Base-by-base conservation (phyloP, 2,113 vertebrate species). In the Myodes glareolus region DNA sequence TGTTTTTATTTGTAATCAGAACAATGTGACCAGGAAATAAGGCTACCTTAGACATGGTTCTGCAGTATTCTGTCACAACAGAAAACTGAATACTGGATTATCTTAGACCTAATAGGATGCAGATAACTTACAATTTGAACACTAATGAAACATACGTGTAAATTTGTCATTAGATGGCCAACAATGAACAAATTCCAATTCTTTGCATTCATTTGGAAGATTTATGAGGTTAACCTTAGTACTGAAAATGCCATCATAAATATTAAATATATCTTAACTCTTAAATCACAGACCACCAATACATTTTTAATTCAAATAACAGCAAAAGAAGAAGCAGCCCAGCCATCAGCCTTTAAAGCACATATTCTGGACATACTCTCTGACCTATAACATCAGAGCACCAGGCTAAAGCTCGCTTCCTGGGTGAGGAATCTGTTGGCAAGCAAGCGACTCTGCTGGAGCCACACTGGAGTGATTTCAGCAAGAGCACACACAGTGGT, bases 221-320 rank as follows among this genome's bases (percentile, higher is more conserved):
- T 47, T 80, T 63, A 72, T 55, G 14, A 7, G 4, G 29, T 95
- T 84, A 87, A 63, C 47, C 65, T 52, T 1, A 73, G 12, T 31
- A 75, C 33, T 89, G 47, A 39, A 45, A 87, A 77, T 50, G 1
- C 19, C 39, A 92, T 91, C 3, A 23, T 81, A 65, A 50, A 72
- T 7, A 47, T 39, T 72, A 72, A n/a, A 72, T n/a, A n/a, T 72
- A 36, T n/a, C 36, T n/a, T 33, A 39, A 42, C 36, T 90, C 23
- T 93, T 77, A 89, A 39, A 33, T 61, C 11, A 94, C 47, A 47
- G 36, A 45, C 42, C 2, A 77, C 23, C 2, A 50, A 82, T 17
- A 67, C 45, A 81, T 78, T 90, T 93, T 86, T 63, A 94, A 87
- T 86, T 94, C 45, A 94, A 96, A 68, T 50, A 78, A 17, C 76